Base-by-base conservation (phyloP, 64 coral and sea anemone genomes). In the Dendronephthya gigantea region DNA sequence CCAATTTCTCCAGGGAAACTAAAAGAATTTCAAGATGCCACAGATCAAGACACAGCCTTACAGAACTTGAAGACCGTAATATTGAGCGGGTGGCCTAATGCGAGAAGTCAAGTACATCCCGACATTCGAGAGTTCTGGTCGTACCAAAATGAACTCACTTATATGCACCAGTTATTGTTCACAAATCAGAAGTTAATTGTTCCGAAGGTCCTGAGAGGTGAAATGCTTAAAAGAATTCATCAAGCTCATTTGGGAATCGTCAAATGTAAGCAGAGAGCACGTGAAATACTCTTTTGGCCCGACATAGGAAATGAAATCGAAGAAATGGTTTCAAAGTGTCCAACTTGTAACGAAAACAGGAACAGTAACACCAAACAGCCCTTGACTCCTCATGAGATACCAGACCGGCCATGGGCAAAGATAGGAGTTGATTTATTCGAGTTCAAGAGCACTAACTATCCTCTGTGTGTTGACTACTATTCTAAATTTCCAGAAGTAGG, bases 321-420 rank as follows among this genome's bases (percentile, higher is more conserved):
- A 85, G 84, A 59, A 39, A 85, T 85, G 84, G 49, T 85, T 59
- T 85, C 84, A 85, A 16, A 85, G 30, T 85, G 84, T 85, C 38
- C 84, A 31, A 85, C 84, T 13, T 85, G 84, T 51, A 58, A 85
- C 28, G 84, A 85, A 85, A 85, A 85, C 39, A 28, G 84, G 12
- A 85, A 35, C 28, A 39, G 84, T 35, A 55, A 36, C 33, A 59
- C 48, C 32, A 85, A 85, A 85, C 84, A 85, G 23, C 49, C 49
- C 13, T 15, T 76, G 35, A 76, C 31, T 34, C 69, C 69, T 2
- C 69, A 76, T 76, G 69, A 76, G 16, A 76, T 76, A 76, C 69
- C 69, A 12, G 69, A 76, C 2, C 69, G 69, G 23, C 29, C 69
- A 76, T 76, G 69, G 69, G 69, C 69, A 76, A 76, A 76, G 31